A percentile compares a stretch with the other conserved stretches of the same genome.
Evolutionary conservation across 2,888 invertebrate genomes (phyloP).

Genomic region (Acleris holmiana): DNA sequence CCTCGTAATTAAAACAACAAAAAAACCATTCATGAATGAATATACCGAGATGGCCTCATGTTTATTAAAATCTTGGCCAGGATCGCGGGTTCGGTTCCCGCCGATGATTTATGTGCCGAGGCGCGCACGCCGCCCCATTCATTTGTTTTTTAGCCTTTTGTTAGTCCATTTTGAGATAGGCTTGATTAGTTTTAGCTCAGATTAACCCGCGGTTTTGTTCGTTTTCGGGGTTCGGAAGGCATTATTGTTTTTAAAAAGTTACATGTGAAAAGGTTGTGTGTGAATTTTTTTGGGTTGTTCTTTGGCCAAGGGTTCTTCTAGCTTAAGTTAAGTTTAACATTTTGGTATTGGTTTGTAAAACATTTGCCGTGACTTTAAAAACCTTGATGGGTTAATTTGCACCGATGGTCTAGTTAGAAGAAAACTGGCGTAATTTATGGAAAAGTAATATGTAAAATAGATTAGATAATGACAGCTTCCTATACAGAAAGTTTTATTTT

Average conservation of each 20-base stretch:
- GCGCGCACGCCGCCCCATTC: slow-evolving; percentile 72
- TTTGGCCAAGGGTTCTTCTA: not conserved
- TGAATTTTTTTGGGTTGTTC: slow-evolving; percentile 7
- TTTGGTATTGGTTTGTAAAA: no score
- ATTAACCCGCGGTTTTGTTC: slow-evolving; percentile 61
- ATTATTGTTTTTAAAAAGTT: slow-evolving; percentile 44
- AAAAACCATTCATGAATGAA: slow-evolving; percentile 76
- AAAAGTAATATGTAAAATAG: no score
- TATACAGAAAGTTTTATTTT: no score
- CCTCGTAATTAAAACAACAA: slow-evolving; percentile 77
- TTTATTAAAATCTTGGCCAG: slow-evolving; percentile 78
- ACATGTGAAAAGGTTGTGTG: slow-evolving; percentile 38
- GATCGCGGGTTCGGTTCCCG: slow-evolving; percentile 67
- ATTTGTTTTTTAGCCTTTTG: slow-evolving; percentile 78
- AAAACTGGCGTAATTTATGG: no score
- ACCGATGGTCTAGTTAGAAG: no score
- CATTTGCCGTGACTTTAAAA: no score
- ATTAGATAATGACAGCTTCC: no score
- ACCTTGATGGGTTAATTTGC: no score
- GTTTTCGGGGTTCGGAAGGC: slow-evolving; percentile 42
- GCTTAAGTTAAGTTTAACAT: not conserved
- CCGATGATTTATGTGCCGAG: slow-evolving; percentile 76
- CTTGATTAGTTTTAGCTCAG: slow-evolving; percentile 80
- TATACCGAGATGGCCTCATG: slow-evolving; percentile 71
- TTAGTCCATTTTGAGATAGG: slow-evolving; percentile 71